phyloP scores from a whole-genome alignment of 2,113 vertebrate species.

The Anguilla japonica region DNA sequence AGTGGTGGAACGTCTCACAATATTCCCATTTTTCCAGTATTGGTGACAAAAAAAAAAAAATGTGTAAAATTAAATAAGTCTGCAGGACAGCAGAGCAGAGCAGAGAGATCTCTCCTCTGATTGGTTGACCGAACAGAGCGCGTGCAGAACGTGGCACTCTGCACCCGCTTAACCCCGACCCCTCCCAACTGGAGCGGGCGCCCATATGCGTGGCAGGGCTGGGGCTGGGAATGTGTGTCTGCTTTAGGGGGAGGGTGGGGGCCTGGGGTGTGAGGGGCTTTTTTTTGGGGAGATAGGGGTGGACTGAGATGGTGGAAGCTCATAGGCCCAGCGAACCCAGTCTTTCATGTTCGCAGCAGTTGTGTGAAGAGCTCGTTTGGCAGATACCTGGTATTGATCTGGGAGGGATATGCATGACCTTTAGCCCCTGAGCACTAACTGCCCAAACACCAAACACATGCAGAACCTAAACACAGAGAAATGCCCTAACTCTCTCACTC shows the following conservation, averaged over 20 bases:
- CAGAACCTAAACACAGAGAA: neutral
- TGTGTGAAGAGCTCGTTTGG: slow-evolving; percentile 32
- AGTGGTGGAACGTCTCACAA: neutral
- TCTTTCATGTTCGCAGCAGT: slow-evolving; percentile 50
- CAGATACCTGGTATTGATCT: slow-evolving; percentile 32
- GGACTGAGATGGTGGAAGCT: slow-evolving; percentile 46
- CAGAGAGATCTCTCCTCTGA: neutral
- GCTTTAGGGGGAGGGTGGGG: neutral
- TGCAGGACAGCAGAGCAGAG: neutral
- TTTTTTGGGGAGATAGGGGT: slow-evolving; percentile 50
- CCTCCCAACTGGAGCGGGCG: neutral
- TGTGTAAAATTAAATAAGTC: neutral
- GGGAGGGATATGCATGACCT: neutral
- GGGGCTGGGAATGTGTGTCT: neutral
- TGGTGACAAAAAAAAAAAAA: neutral
- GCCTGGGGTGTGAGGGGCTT: neutral
- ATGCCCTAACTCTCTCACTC: neutral
- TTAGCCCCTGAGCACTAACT: neutral
- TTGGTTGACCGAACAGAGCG: neutral
- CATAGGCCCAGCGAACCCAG: slow-evolving; percentile 55
- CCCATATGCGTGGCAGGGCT: neutral
- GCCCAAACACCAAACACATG: neutral
- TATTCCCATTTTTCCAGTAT: neutral
- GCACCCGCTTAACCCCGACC: neutral
- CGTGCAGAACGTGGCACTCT: neutral